Evolutionary conservation across 2,113 vertebrate species (phyloP).

Genomic region (Odontophorus gujanensis): DNA sequence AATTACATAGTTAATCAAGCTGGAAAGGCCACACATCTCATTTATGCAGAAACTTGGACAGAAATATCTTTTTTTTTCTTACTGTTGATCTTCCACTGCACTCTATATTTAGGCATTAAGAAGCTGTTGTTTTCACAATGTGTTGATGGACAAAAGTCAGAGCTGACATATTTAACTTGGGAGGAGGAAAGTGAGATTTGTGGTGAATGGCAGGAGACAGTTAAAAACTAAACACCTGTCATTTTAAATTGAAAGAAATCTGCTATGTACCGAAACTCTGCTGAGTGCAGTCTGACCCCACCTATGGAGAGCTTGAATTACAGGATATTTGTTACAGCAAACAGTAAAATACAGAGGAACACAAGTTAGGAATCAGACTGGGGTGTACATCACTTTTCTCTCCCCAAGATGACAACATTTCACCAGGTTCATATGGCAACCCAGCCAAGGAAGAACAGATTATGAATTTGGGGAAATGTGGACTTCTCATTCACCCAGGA

Average conservation of each 20-base stretch:
- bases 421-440: not conserved
- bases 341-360: not conserved
- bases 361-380: not conserved
- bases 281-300: not conserved
- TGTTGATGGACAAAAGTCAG: not conserved
- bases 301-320: not conserved
- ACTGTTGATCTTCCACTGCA: not conserved
- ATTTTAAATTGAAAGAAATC: conserved; percentile 15
- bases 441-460: not conserved
- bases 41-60: conserved; percentile 14
- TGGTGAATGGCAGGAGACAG: not conserved
- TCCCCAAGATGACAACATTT: not conserved
- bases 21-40: not conserved
- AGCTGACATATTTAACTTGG: not conserved
- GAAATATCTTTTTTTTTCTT: not conserved
- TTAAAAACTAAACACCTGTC: conserved; percentile 9
- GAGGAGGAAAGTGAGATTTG: conserved; percentile 13
- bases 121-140: not conserved
- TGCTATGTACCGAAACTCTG: not conserved
- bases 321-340: conserved; percentile 9
- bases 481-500: accelerated
- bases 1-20: conserved; percentile 35
- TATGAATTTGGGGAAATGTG: not conserved
- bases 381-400: not conserved
- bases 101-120: not conserved